Evolutionary conservation across 2,113 vertebrate genomes (phyloP).

Genomic region (Astur gentilis): DNA sequence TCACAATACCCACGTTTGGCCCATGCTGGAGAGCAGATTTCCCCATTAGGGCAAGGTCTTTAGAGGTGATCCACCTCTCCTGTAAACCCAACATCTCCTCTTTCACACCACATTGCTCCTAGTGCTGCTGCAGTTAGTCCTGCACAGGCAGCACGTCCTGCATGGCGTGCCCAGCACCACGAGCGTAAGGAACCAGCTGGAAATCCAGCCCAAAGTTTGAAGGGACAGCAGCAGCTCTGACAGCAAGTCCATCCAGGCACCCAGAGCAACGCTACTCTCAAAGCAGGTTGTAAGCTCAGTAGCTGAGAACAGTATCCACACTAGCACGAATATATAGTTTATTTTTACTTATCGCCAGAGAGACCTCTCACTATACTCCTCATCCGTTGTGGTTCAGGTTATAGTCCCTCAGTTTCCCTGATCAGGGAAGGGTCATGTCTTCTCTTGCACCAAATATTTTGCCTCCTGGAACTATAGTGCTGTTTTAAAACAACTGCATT

Average conservation of each 20-base stretch:
- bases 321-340: fast-evolving
- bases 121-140: not conserved
- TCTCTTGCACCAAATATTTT: not conserved
- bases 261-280: not conserved
- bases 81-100: not conserved
- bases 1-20: fast-evolving
- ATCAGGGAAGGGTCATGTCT: not conserved
- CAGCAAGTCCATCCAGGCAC: not conserved
- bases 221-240: not conserved
- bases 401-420: not conserved
- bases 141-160: not conserved
- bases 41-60: not conserved
- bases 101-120: not conserved
- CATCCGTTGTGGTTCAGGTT: not conserved
- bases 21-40: not conserved
- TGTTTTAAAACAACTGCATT: not conserved
- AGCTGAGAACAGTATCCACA: not conserved
- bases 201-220: not conserved
- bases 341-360: not conserved
- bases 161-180: not conserved
- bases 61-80: not conserved
- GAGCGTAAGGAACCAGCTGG: no score
- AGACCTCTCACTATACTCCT: not conserved
- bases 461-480: not conserved
- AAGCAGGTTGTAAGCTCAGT: not conserved